Evolutionary conservation across 2,797 vertebrate species (phyloP).

Genomic region (Buphagus erythrorhynchus): DNA sequence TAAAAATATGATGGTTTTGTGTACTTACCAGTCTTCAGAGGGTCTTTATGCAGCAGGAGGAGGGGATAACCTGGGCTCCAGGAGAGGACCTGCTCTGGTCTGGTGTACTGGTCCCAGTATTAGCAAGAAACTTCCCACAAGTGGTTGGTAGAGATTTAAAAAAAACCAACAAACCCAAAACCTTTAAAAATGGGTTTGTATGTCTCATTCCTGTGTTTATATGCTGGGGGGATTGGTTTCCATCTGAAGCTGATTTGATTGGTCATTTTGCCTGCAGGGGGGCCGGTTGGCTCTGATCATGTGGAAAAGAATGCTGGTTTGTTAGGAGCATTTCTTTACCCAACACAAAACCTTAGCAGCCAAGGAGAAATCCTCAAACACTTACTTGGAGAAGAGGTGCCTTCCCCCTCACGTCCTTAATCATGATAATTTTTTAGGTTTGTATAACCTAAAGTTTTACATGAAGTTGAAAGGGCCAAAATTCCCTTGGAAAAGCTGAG

Average conservation of each 20-base stretch:
- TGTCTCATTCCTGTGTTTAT: slow-evolving; percentile 81
- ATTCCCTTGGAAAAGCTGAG: slow-evolving; percentile 26
- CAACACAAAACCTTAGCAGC: slow-evolving; percentile 72
- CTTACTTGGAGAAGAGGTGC: slow-evolving; percentile 68
- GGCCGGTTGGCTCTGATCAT: slow-evolving; percentile 89
- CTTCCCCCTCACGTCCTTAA: slow-evolving; percentile 58
- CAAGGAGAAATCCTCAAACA: slow-evolving; percentile 75
- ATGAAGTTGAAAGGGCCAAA: slow-evolving; percentile 66
- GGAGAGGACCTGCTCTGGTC: not conserved
- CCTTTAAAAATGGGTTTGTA: slow-evolving; percentile 65
- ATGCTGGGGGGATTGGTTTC: slow-evolving; percentile 75
- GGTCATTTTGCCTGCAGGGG: slow-evolving; percentile 94
- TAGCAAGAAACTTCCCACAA: slow-evolving; percentile 54
- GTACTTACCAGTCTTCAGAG: slow-evolving; percentile 74
- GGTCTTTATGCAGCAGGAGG: not conserved
- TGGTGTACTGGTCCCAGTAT: slow-evolving; percentile 1
- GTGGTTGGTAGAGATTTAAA: slow-evolving; percentile 44
- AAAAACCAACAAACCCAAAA: not conserved
- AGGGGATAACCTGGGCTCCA: not conserved
- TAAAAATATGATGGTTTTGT: not conserved
- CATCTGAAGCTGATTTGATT: slow-evolving; percentile 88
- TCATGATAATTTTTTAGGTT: slow-evolving; percentile 71
- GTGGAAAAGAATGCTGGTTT: slow-evolving; percentile 89
- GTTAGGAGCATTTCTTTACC: slow-evolving; percentile 79
- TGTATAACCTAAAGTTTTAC: slow-evolving; percentile 69